Evolutionary conservation across 2,797 vertebrate genomes (phyloP), one percentile per base, ranked within the genome.

Genomic region (Sebastes miniatus): DNA sequence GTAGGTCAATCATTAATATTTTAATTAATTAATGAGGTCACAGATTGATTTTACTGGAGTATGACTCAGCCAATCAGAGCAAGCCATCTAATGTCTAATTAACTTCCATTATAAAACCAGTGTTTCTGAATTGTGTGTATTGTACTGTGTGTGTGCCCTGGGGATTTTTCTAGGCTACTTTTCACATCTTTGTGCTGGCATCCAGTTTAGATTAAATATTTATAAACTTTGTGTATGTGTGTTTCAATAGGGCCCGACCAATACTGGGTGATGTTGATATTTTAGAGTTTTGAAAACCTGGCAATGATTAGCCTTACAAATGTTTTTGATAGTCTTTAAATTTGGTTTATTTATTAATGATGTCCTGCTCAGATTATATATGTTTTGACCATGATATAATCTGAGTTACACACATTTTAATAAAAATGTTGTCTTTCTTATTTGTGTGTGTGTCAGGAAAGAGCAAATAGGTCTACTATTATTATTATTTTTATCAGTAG

Each of bases 11-110:
- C 14, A 66, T 73, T 70, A 18, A 68, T 79, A 66, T 80, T 82
- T 74, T 47, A 78, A 78, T 67, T 0, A 39, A n/a, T 39, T 34
- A 71, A 79, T 77, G 59, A 81, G 73, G 70, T 66, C 75, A 78
- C 65, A 6, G 7, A 50, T 73, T 58, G 50, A 59, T 22, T 75
- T 32, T 31, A 62, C 11, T 31, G 27, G n/a, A 24, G 52, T 59
- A 52, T 7, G 13, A 18, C 6, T 73, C 57, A 74, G 61, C 79
- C 83, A 85, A 68, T 88, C 77, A 77, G 62, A 56, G 29, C 27
- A 24, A 52, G 9, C 7, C 4, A 20, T 73, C 3, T 43, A 25
- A 54, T 5, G 5, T 50, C 20, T 58, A 24, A 13, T 67, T 29
- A 20, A 61, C 13, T 54, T 5, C 6, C 50, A 39, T 24, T 56